These are phyloP conservation scores for Chymomyza costata DNA, from an alignment of 1,140 invertebrate genomes.

Conservation along the genomic window DNA sequence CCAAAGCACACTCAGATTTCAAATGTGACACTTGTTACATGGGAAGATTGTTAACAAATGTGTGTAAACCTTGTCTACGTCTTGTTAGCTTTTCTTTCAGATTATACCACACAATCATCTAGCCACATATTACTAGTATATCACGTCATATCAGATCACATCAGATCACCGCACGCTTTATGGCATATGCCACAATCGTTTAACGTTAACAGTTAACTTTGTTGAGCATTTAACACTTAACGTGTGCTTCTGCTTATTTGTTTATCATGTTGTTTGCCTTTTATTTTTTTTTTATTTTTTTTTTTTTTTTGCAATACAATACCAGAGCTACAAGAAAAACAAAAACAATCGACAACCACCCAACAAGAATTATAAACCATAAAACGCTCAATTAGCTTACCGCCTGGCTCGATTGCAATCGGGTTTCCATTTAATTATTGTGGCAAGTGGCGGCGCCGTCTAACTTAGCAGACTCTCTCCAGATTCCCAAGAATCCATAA, in stretches of 20 bases:
- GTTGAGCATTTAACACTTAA: conserved; percentile 45
- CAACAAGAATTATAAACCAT: too few relatives aligned
- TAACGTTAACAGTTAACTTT: conserved; percentile 61
- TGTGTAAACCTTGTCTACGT: too few relatives aligned
- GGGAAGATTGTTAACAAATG: too few relatives aligned
- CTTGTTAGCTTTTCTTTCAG: too few relatives aligned
- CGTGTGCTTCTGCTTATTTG: conserved; percentile 59
- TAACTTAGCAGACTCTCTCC: too few relatives aligned
- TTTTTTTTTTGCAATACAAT: conserved; percentile 37
- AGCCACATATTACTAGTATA: conserved; percentile 47
- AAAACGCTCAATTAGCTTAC: conserved; percentile 25
- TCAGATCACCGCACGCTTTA: too few relatives aligned
- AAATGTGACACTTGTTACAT: too few relatives aligned
- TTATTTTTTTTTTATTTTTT: too few relatives aligned
- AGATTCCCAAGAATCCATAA: too few relatives aligned
- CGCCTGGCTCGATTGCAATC: conserved; percentile 10
- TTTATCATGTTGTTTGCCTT: too few relatives aligned
- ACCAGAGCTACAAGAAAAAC: conserved; percentile 34
- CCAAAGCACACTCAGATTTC: too few relatives aligned
- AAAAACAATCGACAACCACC: conserved; percentile 2
- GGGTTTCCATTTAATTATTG: conserved; percentile 40
- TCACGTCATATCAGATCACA: conserved; percentile 43
- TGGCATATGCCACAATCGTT: conserved; percentile 62
- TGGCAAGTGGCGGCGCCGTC: not conserved
- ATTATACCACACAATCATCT: conserved; percentile 25